A percentile compares a stretch with the other conserved stretches of the same genome.
These are phyloP conservation scores for Somateria mollissima DNA, from an alignment of 2,797 vertebrate genomes.

Conservation along the genomic window DNA sequence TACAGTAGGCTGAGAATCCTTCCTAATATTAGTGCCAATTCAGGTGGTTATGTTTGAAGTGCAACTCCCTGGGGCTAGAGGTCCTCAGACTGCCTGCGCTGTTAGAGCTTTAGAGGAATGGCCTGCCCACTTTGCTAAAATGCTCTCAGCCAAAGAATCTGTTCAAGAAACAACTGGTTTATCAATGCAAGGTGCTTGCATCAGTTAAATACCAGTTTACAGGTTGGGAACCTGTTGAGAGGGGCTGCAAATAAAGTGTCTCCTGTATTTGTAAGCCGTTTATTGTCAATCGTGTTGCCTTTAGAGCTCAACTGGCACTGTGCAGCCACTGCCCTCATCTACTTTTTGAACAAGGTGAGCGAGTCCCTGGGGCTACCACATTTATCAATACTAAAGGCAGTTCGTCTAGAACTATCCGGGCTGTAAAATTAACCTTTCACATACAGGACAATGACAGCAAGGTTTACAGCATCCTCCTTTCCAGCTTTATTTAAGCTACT, in stretches of 20 bases:
- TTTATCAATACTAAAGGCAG: background rate
- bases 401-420: background rate
- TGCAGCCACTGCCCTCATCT: background rate
- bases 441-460: background rate
- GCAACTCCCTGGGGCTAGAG: background rate
- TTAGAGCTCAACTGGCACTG: background rate
- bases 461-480: background rate
- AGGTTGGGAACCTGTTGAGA: background rate
- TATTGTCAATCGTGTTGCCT: background rate
- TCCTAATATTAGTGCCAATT: background rate
- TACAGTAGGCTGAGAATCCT: background rate
- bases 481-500: background rate
- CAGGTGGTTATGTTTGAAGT: background rate
- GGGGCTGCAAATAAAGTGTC: background rate
- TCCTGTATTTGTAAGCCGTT: background rate
- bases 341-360: background rate
- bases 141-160: background rate
- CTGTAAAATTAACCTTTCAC: background rate
- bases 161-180: background rate
- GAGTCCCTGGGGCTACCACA: background rate
- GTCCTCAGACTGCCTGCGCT: background rate
- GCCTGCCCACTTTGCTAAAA: background rate
- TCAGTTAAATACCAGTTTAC: background rate
- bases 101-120: background rate
- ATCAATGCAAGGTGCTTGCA: background rate